Evolutionary conservation across 2,888 invertebrate genomes (phyloP).

Genomic region (Abrostola triplasia): DNA sequence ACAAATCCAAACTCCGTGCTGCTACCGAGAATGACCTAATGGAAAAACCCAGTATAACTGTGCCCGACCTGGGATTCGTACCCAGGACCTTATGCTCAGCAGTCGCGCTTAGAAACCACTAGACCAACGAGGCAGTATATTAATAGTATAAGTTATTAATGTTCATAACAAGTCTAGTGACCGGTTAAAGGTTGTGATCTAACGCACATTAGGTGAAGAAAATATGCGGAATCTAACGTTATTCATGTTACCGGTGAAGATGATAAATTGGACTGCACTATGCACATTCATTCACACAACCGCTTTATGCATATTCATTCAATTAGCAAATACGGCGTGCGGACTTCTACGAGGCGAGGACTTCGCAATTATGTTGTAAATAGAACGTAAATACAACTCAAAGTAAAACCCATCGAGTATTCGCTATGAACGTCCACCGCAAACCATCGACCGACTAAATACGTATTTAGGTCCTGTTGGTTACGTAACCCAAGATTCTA

Average conservation of each 20-base stretch:
- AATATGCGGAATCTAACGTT: constrained; percentile 13
- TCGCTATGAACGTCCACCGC: constrained; percentile 7
- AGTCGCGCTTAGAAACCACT: too few relatives aligned
- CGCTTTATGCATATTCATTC: constrained; percentile 32
- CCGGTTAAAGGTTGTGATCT: constrained; percentile 7
- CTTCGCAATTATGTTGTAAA: constrained; percentile 32
- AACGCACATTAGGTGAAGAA: constrained; percentile 6
- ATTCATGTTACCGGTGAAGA: constrained; percentile 14
- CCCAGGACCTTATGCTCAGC: too few relatives aligned
- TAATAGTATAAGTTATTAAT: constrained; percentile 25
- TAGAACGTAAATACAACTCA: constrained; percentile 10
- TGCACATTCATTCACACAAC: constrained; percentile 24
- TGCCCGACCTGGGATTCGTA: too few relatives aligned
- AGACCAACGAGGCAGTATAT: too few relatives aligned
- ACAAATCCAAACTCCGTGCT: too few relatives aligned
- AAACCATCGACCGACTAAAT: constrained; percentile 20
- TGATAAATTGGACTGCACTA: constrained; percentile 26
- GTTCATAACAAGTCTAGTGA: constrained; percentile 12
- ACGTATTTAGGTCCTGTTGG: constrained; percentile 13
- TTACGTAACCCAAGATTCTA: neutral
- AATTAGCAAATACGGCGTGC: constrained; percentile 22
- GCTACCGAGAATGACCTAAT: too few relatives aligned
- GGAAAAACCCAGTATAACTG: too few relatives aligned
- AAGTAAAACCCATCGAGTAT: constrained; percentile 16
- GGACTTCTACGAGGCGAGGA: constrained; percentile 13